Evolutionary conservation across 1,140 invertebrate genomes (phyloP), one percentile per base, ranked within the genome.

Genomic region (Calephelis nemesis): DNA sequence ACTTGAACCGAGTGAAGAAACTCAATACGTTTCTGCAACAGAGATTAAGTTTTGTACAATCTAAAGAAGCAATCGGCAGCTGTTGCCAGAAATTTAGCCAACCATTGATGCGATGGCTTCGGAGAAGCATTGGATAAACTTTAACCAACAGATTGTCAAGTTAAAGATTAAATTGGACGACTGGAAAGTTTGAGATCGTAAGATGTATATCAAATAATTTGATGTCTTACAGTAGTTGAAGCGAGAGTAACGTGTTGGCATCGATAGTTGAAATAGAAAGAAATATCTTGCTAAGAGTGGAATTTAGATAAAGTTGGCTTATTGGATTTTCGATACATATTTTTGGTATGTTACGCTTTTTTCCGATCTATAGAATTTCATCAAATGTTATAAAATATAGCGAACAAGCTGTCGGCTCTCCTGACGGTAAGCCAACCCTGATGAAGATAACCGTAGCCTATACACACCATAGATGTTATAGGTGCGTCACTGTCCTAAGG

Each of bases 21-120:
- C 80, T 80, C 84, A 86, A 91, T 90, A 91, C 81, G 75, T 68
- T 73, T 83, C 74, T 82, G 84, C 81, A 81, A 84, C 76, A 83
- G 71, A 82, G 84, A 89, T 91, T 89, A 88, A 85, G 87, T 87
- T 90, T 89, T 91, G 85, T 82, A 83, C 85, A 87, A 88, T 87
- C 82, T 83, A 77, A 73, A 78, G 74, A 74, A 78, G 72, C 62
- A 79, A 84, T 83, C 85, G 78, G 79, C 86, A 88, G 88, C 83
- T 88, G 88, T 76, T 85, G 73, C 81, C 83, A 77, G 75, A 85
- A 82, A 83, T 83, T 85, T 81, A 74, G 74, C 73, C 74, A 72
- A 76, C 73, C 76, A 82, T 78, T 82, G 76, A 83, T 70, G 82
- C 76, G 78, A 84, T 76, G 74, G 81, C 72, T 76, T 81, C 70